Conservation (phyloP, 2,113 vertebrate genomes). For the Cyprinodon brontotheroides region DNA sequence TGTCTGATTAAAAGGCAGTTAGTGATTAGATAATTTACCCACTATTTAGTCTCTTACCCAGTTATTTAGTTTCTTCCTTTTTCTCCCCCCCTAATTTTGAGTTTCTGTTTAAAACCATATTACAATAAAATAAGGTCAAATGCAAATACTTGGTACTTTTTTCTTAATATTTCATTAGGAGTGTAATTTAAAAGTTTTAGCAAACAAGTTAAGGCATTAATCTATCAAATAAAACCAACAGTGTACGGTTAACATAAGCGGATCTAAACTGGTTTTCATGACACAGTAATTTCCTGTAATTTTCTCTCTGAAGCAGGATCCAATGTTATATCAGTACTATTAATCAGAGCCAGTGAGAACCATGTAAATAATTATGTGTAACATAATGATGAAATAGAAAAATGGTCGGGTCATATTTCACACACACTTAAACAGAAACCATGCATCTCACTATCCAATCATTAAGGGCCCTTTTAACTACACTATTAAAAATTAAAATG, state of each 20-base stretch:
- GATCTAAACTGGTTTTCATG: neutral
- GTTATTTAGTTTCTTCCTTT: no score
- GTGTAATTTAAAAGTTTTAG: neutral
- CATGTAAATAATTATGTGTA: conserved; percentile 6
- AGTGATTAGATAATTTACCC: no score
- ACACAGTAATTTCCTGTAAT: neutral
- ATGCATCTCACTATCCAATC: neutral
- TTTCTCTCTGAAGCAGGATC: neutral
- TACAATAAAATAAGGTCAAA: no score
- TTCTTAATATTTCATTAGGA: neutral
- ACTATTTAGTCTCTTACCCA: no score
- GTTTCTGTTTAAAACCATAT: neutral
- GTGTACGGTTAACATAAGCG: neutral
- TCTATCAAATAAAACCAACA: neutral
- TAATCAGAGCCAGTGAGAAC: conserved; percentile 3
- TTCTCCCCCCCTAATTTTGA: no score
- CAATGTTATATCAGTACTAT: no score
- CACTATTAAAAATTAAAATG: neutral
- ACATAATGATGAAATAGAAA: neutral
- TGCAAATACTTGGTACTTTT: neutral
- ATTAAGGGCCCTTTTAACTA: conserved; percentile 1
- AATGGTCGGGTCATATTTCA: neutral
- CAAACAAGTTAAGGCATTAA: neutral
- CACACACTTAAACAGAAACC: neutral
- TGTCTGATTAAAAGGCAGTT: no score